Evolutionary conservation across 23 tunicate species (phyloP).

Genomic region (Ascidia mentula): DNA sequence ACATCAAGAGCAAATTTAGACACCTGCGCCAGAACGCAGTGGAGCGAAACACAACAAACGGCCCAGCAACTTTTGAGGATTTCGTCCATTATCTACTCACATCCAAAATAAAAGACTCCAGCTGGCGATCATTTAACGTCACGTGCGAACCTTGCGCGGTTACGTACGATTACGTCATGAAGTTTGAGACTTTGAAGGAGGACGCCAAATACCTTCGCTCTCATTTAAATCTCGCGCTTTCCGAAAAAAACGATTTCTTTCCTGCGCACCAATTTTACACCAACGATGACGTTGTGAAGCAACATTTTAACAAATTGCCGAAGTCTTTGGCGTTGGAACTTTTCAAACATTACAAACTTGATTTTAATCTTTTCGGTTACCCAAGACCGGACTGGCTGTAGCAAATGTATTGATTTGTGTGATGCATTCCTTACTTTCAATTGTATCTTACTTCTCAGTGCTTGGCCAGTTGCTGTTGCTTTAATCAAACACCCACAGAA

Average conservation of each 20-base stretch:
- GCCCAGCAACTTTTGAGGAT: conserved; percentile 3
- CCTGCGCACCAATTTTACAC: background rate
- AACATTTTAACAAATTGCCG: background rate
- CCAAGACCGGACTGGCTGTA: background rate
- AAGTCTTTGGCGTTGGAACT: background rate
- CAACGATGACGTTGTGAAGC: background rate
- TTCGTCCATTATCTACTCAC: conserved; percentile 5
- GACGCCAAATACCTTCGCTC: background rate
- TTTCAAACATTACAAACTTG: conserved; percentile 4
- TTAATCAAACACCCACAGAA: too few species aligned
- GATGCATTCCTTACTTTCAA: too few species aligned
- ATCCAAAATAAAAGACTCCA: background rate
- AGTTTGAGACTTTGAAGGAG: conserved; percentile 12
- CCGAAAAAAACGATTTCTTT: background rate
- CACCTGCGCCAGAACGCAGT: background rate
- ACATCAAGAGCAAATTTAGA: background rate
- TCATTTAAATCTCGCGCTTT: background rate
- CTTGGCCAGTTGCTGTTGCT: too few species aligned
- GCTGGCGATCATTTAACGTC: background rate
- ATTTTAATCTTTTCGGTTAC: conserved; percentile 5
- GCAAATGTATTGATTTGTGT: too few species aligned
- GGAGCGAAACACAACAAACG: background rate
- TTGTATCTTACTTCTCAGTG: too few species aligned
- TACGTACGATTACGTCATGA: background rate
- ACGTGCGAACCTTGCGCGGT: background rate